These are phyloP conservation scores for Lasioglossum morio DNA, from an alignment of 2,888 invertebrate species.

Conservation along the genomic window DNA sequence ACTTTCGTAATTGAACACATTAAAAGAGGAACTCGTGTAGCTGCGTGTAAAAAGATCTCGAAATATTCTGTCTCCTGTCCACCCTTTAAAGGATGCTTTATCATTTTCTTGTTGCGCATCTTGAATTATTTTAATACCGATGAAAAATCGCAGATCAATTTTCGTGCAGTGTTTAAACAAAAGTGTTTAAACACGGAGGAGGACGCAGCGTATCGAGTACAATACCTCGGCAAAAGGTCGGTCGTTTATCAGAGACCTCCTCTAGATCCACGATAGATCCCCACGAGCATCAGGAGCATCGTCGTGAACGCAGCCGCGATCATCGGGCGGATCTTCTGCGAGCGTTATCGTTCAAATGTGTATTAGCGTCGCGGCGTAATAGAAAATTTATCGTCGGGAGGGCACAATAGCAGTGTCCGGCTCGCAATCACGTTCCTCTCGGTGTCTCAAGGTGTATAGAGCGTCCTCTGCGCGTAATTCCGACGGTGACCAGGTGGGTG, in stretches of 20 bases:
- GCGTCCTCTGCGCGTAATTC: slow-evolving; percentile 46
- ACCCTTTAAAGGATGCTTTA: too few relatives aligned
- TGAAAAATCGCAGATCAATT: too few relatives aligned
- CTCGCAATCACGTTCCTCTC: slow-evolving; percentile 58
- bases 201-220: too few relatives aligned
- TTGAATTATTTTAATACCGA: too few relatives aligned
- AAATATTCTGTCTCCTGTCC: neutral
- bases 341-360: slow-evolving; percentile 58
- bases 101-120: neutral
- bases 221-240: neutral
- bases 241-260: neutral
- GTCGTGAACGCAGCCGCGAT: slow-evolving; percentile 42
- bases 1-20: neutral
- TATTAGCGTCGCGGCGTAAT: slow-evolving; percentile 62
- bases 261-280: neutral
- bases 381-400: slow-evolving; percentile 55
- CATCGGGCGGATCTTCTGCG: slow-evolving; percentile 26
- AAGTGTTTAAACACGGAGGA: too few relatives aligned
- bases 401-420: slow-evolving; percentile 36
- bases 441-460: slow-evolving; percentile 41
- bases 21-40: neutral
- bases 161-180: too few relatives aligned
- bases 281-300: slow-evolving; percentile 25
- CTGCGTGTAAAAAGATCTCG: neutral
- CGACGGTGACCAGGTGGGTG: neutral